Percentiles rank a stretch among this genome's conserved stretches.
phyloP scores from a whole-genome alignment of 2,113 vertebrate species.

The Dinomys branickii region DNA sequence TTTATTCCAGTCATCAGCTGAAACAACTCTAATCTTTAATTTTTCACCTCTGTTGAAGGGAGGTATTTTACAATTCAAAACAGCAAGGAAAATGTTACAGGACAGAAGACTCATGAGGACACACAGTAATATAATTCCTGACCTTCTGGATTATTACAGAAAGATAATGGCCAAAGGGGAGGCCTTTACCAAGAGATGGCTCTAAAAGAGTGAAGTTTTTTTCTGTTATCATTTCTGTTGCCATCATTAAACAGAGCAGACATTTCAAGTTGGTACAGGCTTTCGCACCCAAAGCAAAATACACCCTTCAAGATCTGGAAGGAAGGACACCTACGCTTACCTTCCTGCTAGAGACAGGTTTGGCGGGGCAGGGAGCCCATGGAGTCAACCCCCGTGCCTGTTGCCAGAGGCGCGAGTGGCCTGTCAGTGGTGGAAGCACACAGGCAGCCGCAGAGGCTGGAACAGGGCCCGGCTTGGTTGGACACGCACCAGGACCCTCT shows the following conservation, averaged over 20 bases:
- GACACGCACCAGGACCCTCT: background rate
- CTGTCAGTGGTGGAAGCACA: too few species aligned
- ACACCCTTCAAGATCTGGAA: constrained; percentile 58
- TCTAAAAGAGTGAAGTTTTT: background rate
- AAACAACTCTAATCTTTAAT: constrained; percentile 75
- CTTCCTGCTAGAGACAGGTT: constrained; percentile 76
- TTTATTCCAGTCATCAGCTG: constrained; percentile 68
- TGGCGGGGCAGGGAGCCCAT: constrained; percentile 72
- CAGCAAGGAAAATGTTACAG: constrained; percentile 29
- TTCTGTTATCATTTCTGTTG: background rate
- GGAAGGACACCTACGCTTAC: constrained; percentile 75
- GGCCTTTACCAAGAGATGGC: background rate
- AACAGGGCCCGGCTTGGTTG: too few species aligned
- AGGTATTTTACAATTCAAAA: constrained; percentile 33
- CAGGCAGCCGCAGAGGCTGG: too few species aligned
- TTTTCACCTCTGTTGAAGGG: constrained; percentile 48
- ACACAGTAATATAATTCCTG: background rate
- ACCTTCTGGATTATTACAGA: background rate
- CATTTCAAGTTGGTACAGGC: background rate
- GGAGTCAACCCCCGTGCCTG: too few species aligned
- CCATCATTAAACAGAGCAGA: background rate
- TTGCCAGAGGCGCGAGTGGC: too few species aligned
- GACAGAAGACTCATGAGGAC: constrained; percentile 52
- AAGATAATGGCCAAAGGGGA: background rate
- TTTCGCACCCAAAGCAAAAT: constrained; percentile 33